Base-by-base conservation (phyloP, 2,888 invertebrate genomes). In the Leptinotarsa peninsularis region DNA sequence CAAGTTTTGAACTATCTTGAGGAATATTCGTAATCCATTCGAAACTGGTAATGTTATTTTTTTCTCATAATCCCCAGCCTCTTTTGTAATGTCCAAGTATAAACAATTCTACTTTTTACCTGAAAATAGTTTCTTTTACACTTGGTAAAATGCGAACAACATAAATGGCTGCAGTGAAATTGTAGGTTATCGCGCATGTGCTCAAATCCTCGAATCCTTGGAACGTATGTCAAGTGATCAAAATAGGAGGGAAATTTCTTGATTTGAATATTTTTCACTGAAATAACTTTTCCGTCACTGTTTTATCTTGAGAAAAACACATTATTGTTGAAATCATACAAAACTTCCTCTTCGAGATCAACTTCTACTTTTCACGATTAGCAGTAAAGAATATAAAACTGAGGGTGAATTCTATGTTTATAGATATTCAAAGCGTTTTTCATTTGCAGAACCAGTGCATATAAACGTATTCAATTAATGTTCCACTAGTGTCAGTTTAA, bases 141-240 rank as follows among this genome's bases (percentile, higher is more conserved):
- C 84, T 85, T 82, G 84, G 85, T 85, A 87, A 86, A 85, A 87
- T 86, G 87, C 87, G 86, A 88, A 88, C 88, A 89, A 89, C 88
- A 88, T 84, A 88, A 89, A 89, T 89, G 89, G 89, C 89, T 88
- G 88, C 88, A 87, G 84, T 84, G 84, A 86, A 87, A 88, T 88
- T 87, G 85, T 87, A 87, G 86, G 86, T 85, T 84, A 85, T 83
- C 86, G 86, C 88, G 88, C 88, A 85, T 87, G 88, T 84, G 84
- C 85, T 78, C 78, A 79, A 67, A 78, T 66, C 54, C 69, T 75
- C 52, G n/a, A 70, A 68, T 66, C 54, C 72, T 75, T 56, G 66
- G 49, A 72, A 72, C 66, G 17, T 33, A 63, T 33, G 27, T 75
- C 23, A 75, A 69, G 67, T 66, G 75, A 69, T 72, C 67, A 72